Percentiles rank a stretch among this genome's conserved stretches.
These are phyloP conservation scores for Orthosia gracilis DNA, from an alignment of 2,888 invertebrate species.

Conservation along the genomic window DNA sequence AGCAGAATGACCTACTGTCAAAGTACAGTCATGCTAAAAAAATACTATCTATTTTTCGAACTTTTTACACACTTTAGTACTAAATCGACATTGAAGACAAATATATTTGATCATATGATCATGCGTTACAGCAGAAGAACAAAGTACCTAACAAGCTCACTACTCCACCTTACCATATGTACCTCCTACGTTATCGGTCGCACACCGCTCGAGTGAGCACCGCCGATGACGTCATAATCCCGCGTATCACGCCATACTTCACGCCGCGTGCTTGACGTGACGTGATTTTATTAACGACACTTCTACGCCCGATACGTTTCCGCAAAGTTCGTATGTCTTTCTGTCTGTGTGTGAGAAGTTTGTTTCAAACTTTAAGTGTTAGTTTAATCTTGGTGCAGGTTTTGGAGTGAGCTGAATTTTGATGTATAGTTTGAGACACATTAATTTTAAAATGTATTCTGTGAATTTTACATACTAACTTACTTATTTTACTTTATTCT, in stretches of 20 bases:
- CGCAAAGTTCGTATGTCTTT: slow-evolving; percentile 36
- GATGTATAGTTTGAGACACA: not conserved
- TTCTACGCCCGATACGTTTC: slow-evolving; percentile 47
- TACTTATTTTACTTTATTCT: too few relatives aligned
- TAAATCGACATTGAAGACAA: too few relatives aligned
- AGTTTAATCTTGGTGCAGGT: slow-evolving; percentile 27
- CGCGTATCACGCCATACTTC: slow-evolving; percentile 73
- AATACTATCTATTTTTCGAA: too few relatives aligned
- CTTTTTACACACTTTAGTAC: too few relatives aligned
- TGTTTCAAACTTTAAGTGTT: slow-evolving; percentile 23
- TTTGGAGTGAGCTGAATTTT: slow-evolving; percentile 24
- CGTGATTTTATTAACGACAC: slow-evolving; percentile 77
- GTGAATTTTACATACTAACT: too few relatives aligned
- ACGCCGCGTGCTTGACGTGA: slow-evolving; percentile 71
- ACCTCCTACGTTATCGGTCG: slow-evolving; percentile 73
- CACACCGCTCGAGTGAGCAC: slow-evolving; percentile 80
- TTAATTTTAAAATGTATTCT: too few relatives aligned
- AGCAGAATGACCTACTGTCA: too few relatives aligned
- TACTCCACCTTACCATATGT: slow-evolving; percentile 53
- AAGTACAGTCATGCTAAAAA: too few relatives aligned
- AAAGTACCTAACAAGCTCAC: not conserved
- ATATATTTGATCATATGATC: too few relatives aligned
- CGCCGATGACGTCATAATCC: slow-evolving; percentile 84
- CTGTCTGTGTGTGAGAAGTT: slow-evolving; percentile 47
- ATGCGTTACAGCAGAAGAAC: not conserved